Evolutionary conservation across 2,113 vertebrate genomes (phyloP), one percentile per base, ranked within the genome.

Genomic region (zebrafish (Danio rerio)): DNA sequence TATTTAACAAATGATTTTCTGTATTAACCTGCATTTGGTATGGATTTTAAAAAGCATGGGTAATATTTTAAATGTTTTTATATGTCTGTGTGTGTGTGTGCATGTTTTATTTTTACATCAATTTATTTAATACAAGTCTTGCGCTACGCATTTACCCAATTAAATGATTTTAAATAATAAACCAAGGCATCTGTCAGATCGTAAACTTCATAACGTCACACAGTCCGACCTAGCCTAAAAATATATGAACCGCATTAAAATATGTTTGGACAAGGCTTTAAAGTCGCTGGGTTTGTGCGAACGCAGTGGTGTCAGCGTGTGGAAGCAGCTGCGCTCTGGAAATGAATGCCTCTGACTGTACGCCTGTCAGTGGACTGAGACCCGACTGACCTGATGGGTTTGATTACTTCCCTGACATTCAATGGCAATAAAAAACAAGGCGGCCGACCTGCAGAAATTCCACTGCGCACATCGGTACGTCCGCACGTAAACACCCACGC

Each of bases 281-380:
- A 88, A 78, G 62, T 91, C n/a, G 76, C 40, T 50, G 75, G 76
- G 63, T 83, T 78, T 21, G 76, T 45, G 50, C 82, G 50, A 81
- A 83, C 42, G 56, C 65, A 56, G 50, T 50, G 45, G 11, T 79
- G 77, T 83, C 52, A 71, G 53, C 53, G 31, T 58, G 50, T 91
- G 84, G 87, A 74, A 89, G 88, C 93, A 94, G 92, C 92, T 93
- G 93, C 84, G 88, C 76, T 85, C 76, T 91, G 83, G 86, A 94
- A 92, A 91, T 90, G 91, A 92, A 93, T 87, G 89, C 90, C 92
- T 89, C 90, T 87, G 89, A 87, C 87, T 88, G 87, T 72, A 63
- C 83, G 88, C 84, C 84, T 88, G 89, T 91, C 86, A 83, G 83
- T 80, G 82, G 84, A 58, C 50, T 81, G 77, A 75, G 83, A 87